Conservation (phyloP, 2,888 invertebrate species). For the Eristalis arbustorum region DNA sequence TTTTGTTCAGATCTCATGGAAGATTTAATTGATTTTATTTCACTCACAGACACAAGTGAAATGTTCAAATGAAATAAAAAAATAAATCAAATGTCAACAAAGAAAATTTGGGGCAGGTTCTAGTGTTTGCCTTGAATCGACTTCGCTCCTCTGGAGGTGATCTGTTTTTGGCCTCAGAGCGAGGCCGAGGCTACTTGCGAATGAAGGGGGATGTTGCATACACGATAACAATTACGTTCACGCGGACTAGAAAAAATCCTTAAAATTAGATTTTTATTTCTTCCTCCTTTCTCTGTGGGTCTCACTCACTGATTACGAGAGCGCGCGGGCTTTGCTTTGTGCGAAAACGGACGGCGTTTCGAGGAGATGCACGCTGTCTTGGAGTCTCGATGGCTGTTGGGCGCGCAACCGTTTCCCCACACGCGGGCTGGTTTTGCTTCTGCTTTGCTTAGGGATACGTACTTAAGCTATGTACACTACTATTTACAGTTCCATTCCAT, state of each 20-base stretch:
- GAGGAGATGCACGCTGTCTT: not conserved
- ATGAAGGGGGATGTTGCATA: slow-evolving; percentile 42
- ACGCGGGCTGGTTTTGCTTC: not conserved
- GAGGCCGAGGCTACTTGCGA: not conserved
- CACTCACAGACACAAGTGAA: slow-evolving; percentile 62
- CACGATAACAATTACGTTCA: slow-evolving; percentile 26
- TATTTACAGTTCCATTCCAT: slow-evolving; percentile 57
- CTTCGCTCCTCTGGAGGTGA: slow-evolving; percentile 33
- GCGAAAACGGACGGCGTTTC: slow-evolving; percentile 35
- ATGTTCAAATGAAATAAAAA: slow-evolving; percentile 53
- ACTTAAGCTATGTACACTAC: slow-evolving; percentile 67
- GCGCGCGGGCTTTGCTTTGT: not conserved
- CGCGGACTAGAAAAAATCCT: slow-evolving; percentile 70
- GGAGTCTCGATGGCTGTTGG: not conserved
- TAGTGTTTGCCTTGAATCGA: not conserved
- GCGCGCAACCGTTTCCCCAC: slow-evolving; percentile 45
- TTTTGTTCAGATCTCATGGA: slow-evolving; percentile 71
- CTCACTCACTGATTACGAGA: slow-evolving; percentile 55
- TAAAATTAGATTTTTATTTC: slow-evolving; percentile 50
- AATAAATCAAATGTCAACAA: slow-evolving; percentile 18
- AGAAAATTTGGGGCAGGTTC: slow-evolving; percentile 24
- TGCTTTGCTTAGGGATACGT: slow-evolving; percentile 36
- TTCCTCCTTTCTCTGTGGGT: slow-evolving; percentile 28
- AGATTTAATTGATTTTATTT: slow-evolving; percentile 74
- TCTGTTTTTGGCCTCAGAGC: slow-evolving; percentile 4